These are phyloP conservation scores for Saccostrea echinata DNA, from an alignment of 1,140 invertebrate genomes.

Conservation along the genomic window DNA sequence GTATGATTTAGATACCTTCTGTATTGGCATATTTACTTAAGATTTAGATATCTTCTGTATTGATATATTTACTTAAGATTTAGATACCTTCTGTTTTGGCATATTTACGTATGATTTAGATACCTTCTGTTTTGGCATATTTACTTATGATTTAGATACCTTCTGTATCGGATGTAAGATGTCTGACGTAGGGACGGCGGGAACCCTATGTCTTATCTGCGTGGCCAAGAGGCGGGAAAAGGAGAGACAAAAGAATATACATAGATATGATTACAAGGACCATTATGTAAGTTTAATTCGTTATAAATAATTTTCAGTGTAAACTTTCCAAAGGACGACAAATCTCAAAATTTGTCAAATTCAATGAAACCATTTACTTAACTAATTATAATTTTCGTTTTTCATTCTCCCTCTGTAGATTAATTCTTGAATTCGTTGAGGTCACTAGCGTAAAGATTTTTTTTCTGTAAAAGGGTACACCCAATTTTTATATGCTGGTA, in stretches of 20 bases:
- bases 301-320: neutral
- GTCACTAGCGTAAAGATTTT: too few species aligned
- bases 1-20: too few species aligned
- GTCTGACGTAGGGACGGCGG: neutral
- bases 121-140: neutral
- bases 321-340: too few species aligned
- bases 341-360: too few species aligned
- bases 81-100: neutral
- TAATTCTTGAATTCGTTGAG: too few species aligned
- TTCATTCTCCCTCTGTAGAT: too few species aligned
- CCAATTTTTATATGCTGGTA: too few species aligned
- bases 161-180: neutral
- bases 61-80: neutral
- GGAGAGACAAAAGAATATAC: neutral
- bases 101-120: neutral
- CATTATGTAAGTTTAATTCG: neutral
- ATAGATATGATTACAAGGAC: neutral
- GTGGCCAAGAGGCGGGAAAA: slow-evolving; percentile 21
- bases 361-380: too few species aligned
- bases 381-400: too few species aligned
- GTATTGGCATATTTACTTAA: too few species aligned
- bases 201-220: neutral
- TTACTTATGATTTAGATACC: neutral
- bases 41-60: too few species aligned
- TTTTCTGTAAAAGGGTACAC: too few species aligned